Conservation (phyloP, 2,888 invertebrate species). For the Adineta ricciae region DNA sequence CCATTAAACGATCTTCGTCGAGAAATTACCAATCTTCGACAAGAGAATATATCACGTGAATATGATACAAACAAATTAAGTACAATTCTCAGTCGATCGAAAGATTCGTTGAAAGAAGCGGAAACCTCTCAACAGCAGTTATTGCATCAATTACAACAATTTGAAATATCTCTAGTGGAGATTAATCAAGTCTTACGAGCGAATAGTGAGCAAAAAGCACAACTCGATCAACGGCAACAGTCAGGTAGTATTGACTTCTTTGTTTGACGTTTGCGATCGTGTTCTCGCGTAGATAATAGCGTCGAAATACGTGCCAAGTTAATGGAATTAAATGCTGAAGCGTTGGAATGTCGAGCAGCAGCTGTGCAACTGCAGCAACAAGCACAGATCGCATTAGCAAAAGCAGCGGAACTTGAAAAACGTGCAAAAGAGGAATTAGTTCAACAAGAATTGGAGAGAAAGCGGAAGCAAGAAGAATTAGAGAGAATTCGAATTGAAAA, state of each 20-base stretch:
- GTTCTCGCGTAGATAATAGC: neutral
- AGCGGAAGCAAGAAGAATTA: neutral
- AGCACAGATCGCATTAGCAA: neutral
- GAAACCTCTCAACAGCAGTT: neutral
- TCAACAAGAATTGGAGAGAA: neutral
- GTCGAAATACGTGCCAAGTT: neutral
- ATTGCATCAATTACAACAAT: neutral
- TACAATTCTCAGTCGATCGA: neutral
- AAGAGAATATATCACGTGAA: neutral
- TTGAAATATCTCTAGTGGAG: neutral
- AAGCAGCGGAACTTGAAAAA: neutral
- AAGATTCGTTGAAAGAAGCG: neutral
- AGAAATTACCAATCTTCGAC: neutral
- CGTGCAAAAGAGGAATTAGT: neutral
- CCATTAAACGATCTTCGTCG: neutral
- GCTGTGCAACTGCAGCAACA: neutral
- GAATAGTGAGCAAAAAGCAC: neutral
- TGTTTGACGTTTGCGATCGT: too few species aligned
- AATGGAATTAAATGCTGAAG: neutral
- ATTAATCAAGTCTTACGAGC: conserved; percentile 6
- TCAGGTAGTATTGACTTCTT: neutral
- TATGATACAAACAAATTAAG: neutral
- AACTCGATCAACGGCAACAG: neutral
- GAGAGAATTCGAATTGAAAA: neutral
- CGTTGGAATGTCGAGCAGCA: conserved; percentile 3